Base-by-base conservation (phyloP, 2,888 invertebrate genomes). In the Agrotis exclamationis region DNA sequence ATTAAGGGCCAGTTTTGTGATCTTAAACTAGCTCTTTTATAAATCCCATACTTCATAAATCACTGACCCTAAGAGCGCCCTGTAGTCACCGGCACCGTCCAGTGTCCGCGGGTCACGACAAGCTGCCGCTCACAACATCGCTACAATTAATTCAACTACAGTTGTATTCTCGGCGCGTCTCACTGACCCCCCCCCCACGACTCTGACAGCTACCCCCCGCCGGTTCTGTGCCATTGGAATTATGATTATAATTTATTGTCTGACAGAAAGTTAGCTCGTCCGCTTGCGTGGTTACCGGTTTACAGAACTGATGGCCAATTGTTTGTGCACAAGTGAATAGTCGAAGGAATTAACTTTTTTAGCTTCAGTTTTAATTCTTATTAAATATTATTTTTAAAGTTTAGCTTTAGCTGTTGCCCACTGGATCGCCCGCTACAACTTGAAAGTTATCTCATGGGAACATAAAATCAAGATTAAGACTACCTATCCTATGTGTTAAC, bases 161-260 rank as follows among this genome's bases (percentile, higher is more conserved):
- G 45, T 51, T 51, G 63, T 79, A 74, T 69, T 79, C 79, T 13
- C 47, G 28, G 44, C 70, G 63, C 74, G 65, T 63, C 62, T 48
- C 59, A 3, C 44, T 11, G 3, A n/a, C 13, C n/a, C 53, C 6
- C 24, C 13, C 51, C 11, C 9, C 33, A n/a, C 13, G 1, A 14
- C 22, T 14, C 3, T 5, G 22, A 5, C 44, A 9, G 3, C 9
- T 24, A 53, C 1, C 1, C 48, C 11, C 11, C 47, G 9, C 6
- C 13, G 2, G 6, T 48, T 24, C 54, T 28, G 67, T 70, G 75
- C 70, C 79, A 66, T 53, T 56, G 60, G 79, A 75, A 79, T 79
- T 79, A 79, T 79, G 79, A 75, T 79, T 70, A 60, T 70, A 74
- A 79, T 78, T 79, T 79, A 78, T 67, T 78, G 54, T 45, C 47